Percentiles rank a stretch among this genome's conserved stretches.
Conservation (phyloP, 2,888 invertebrate species). For the Chymomyza amoena region DNA sequence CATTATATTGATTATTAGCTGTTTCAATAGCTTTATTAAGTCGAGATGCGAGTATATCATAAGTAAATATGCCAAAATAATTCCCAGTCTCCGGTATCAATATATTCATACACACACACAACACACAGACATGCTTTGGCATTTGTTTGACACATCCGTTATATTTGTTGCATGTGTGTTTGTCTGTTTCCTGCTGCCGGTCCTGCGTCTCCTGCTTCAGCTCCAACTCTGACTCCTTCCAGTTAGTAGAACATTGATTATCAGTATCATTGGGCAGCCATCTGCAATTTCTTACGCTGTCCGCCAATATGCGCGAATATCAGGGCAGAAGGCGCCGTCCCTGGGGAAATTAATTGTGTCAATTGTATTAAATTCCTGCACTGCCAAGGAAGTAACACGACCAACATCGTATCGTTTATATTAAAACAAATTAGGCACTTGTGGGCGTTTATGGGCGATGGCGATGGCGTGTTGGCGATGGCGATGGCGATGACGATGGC, state of each 20-base stretch:
- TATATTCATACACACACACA: background rate
- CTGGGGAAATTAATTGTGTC: conserved; percentile 28
- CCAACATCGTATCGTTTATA: conserved; percentile 18
- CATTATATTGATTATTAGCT: conserved; percentile 21
- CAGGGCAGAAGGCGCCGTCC: conserved; percentile 7
- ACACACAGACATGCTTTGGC: background rate
- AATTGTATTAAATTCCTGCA: conserved; percentile 27
- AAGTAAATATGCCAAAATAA: background rate
- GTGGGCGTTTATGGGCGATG: conserved; percentile 22
- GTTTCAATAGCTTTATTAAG: conserved; percentile 24
- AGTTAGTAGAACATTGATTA: background rate
- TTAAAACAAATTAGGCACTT: conserved; percentile 29
- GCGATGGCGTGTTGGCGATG: background rate
- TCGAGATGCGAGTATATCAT: background rate
- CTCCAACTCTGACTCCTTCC: too few relatives aligned
- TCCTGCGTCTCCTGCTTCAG: background rate
- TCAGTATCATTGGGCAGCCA: background rate
- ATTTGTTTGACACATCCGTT: conserved; percentile 1
- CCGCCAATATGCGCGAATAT: background rate
- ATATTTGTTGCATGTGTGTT: background rate
- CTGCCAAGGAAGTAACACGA: conserved; percentile 10
- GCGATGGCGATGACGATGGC: background rate
- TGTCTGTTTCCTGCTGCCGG: background rate
- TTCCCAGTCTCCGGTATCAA: background rate
- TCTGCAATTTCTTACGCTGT: background rate